Conservation (phyloP, 2,797 vertebrate species). For the Spinus olivaceus region DNA sequence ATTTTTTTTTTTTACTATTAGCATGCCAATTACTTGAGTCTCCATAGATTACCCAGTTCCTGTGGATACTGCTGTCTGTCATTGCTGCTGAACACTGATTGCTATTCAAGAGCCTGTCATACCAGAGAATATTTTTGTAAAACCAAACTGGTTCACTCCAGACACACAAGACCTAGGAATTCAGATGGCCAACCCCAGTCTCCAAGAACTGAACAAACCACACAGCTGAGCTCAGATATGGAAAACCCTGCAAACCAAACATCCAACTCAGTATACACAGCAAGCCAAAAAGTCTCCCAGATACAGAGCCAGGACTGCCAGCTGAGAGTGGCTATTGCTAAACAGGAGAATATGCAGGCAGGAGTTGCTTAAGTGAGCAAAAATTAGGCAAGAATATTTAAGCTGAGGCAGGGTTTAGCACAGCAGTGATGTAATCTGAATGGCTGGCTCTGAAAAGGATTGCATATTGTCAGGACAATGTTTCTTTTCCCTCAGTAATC, state of each 20-base stretch:
- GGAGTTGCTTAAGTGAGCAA: not conserved
- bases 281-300: slow-evolving; percentile 29
- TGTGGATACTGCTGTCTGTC: slow-evolving; percentile 55
- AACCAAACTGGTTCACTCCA: slow-evolving; percentile 58
- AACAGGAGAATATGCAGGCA: not conserved
- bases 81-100: slow-evolving; percentile 54
- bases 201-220: slow-evolving; percentile 71
- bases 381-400: not conserved
- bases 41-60: slow-evolving; percentile 55
- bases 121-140: slow-evolving; percentile 53
- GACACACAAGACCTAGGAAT: slow-evolving; percentile 69
- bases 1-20: slow-evolving; percentile 31
- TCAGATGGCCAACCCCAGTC: slow-evolving; percentile 59
- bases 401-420: not conserved
- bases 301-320: not conserved
- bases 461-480: not conserved
- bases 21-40: slow-evolving; percentile 41
- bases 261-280: not conserved
- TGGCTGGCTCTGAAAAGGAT: not conserved
- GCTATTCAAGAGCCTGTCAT: slow-evolving; percentile 60
- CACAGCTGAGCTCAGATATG: slow-evolving; percentile 65
- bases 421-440: not conserved
- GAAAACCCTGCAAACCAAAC: slow-evolving; percentile 63
- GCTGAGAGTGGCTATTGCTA: not conserved
- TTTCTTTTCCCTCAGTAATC: not conserved